These are phyloP conservation scores for Hypanus sabinus DNA, from an alignment of 2,113 vertebrate genomes.

Conservation along the genomic window DNA sequence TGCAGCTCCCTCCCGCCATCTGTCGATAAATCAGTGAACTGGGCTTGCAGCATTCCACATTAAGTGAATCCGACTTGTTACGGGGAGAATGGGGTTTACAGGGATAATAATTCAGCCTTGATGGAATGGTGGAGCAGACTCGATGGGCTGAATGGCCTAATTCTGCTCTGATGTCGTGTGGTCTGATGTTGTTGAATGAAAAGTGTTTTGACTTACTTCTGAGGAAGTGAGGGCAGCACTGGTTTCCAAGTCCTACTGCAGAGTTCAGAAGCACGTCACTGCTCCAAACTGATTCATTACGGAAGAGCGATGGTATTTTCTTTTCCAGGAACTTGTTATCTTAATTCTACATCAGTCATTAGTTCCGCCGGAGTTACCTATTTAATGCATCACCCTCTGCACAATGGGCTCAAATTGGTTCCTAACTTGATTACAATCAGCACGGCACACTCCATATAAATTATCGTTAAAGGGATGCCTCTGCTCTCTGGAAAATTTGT, in stretches of 20 bases:
- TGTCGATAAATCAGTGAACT: too few relatives aligned
- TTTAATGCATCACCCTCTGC: not conserved
- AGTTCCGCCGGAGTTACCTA: constrained; percentile 14
- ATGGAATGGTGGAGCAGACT: too few relatives aligned
- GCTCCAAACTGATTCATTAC: constrained; percentile 7
- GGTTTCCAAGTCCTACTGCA: not conserved
- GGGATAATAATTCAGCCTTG: too few relatives aligned
- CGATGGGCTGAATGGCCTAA: too few relatives aligned
- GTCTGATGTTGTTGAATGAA: not conserved
- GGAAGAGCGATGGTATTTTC: not conserved
- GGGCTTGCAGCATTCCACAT: too few relatives aligned
- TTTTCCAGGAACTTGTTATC: constrained; percentile 18
- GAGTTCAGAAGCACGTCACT: not conserved
- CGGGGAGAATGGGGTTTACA: too few relatives aligned
- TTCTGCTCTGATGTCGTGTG: too few relatives aligned
- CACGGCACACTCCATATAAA: not conserved
- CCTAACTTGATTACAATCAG: not conserved
- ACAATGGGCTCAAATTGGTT: constrained; percentile 2
- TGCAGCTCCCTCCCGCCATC: too few relatives aligned
- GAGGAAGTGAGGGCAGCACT: not conserved
- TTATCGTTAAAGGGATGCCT: not conserved
- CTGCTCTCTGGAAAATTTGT: not conserved
- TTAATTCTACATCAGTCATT: constrained; percentile 26
- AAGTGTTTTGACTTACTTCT: not conserved
- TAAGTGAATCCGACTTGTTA: too few relatives aligned